Evolutionary conservation across 2,888 invertebrate genomes (phyloP).

Genomic region (Dione vanillae): DNA sequence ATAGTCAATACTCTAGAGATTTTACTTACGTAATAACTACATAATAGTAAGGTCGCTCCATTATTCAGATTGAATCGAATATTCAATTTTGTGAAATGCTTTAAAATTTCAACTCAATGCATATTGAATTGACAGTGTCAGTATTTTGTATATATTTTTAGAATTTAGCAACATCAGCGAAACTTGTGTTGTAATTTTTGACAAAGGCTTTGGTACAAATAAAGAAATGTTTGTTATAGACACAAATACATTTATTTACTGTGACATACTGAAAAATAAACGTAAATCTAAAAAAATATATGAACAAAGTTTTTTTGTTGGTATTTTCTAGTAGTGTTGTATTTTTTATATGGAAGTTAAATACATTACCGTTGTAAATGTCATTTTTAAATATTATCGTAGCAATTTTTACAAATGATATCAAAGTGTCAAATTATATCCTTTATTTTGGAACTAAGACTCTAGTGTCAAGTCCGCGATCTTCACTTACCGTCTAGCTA

Average conservation of each 20-base stretch:
- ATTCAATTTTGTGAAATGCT: slow-evolving; percentile 36
- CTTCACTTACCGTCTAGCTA: too few relatives aligned
- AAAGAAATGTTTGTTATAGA: not conserved
- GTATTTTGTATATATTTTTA: slow-evolving; percentile 7
- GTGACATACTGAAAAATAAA: too few relatives aligned
- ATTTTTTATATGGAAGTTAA: too few relatives aligned
- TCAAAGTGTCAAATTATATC: too few relatives aligned
- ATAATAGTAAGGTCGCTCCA: slow-evolving; percentile 27
- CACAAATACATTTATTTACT: not conserved
- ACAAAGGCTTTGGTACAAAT: slow-evolving; percentile 1
- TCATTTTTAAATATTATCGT: too few relatives aligned
- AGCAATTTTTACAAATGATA: too few relatives aligned
- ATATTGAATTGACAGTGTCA: slow-evolving; percentile 11
- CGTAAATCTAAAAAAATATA: too few relatives aligned
- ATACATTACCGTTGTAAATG: too few relatives aligned
- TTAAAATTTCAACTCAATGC: slow-evolving; percentile 39
- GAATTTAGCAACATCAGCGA: not conserved
- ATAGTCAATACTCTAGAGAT: not conserved
- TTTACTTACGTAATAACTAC: not conserved
- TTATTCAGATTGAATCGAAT: slow-evolving; percentile 40
- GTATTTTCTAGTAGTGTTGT: too few relatives aligned
- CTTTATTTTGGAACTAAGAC: too few relatives aligned
- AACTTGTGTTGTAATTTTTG: not conserved
- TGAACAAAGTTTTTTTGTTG: too few relatives aligned
- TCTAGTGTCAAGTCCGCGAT: too few relatives aligned